Evolutionary conservation across 2,888 invertebrate species (phyloP).

Genomic region (Apeira syringaria): DNA sequence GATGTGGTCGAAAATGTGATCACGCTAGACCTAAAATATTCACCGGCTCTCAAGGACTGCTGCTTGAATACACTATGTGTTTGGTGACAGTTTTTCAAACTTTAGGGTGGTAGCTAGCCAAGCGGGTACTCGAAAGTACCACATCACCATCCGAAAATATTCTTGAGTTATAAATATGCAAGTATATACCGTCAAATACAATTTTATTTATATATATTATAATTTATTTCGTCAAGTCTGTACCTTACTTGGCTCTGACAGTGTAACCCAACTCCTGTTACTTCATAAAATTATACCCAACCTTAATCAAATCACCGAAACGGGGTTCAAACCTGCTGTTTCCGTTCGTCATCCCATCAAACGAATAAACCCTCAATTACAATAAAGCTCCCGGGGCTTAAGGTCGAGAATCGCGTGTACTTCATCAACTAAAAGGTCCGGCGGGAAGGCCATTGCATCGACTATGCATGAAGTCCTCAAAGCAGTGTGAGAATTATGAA

Average conservation of each 20-base stretch:
- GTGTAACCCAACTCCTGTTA: slow-evolving; percentile 24
- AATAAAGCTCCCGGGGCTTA: slow-evolving; percentile 47
- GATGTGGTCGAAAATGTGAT: too few species aligned
- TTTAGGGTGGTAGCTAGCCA: too few species aligned
- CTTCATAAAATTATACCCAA: slow-evolving; percentile 30
- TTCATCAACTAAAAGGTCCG: slow-evolving; percentile 66
- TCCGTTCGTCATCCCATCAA: slow-evolving; percentile 24
- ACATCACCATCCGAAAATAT: too few species aligned
- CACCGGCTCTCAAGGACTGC: too few species aligned
- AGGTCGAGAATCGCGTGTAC: slow-evolving; percentile 40
- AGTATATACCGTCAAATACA: too few species aligned
- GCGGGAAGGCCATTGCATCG: slow-evolving; percentile 49
- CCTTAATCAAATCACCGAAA: slow-evolving; percentile 29
- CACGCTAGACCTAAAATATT: too few species aligned
- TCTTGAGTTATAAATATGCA: too few species aligned
- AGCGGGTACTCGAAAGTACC: too few species aligned
- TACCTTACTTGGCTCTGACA: slow-evolving; percentile 5
- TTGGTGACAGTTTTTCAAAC: too few species aligned
- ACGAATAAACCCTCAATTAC: slow-evolving; percentile 35
- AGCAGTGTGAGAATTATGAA: slow-evolving; percentile 27
- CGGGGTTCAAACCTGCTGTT: slow-evolving; percentile 24
- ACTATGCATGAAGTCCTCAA: slow-evolving; percentile 62
- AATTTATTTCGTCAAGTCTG: slow-evolving; percentile 1
- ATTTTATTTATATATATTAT: too few species aligned
- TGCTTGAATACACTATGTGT: too few species aligned